Evolutionary conservation across 2,888 invertebrate genomes (phyloP).

Genomic region (Brachycybe producta): DNA sequence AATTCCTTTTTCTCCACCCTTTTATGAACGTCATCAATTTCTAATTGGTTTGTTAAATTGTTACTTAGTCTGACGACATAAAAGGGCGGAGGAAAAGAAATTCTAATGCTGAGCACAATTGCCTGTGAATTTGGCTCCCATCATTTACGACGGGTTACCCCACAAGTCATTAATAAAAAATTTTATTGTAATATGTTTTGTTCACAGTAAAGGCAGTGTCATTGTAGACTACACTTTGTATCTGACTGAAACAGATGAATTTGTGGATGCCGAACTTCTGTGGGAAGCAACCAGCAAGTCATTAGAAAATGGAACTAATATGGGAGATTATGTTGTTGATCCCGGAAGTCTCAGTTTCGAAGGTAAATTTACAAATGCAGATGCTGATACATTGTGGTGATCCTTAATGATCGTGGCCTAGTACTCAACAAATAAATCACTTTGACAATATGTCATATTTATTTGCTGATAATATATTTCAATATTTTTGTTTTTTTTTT

Average conservation of each 20-base stretch:
- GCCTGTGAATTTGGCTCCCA: too few relatives aligned
- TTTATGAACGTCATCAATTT: too few relatives aligned
- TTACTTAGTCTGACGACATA: too few relatives aligned
- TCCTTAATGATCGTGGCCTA: too few relatives aligned
- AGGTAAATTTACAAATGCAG: constrained; percentile 44
- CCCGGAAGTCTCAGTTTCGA: constrained; percentile 77
- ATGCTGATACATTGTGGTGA: too few relatives aligned
- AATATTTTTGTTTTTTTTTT: background rate
- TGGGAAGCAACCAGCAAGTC: constrained; percentile 53
- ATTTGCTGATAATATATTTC: background rate
- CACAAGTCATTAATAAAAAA: too few relatives aligned
- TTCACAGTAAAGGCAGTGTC: constrained; percentile 62
- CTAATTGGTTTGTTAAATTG: too few relatives aligned
- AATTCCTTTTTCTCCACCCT: too few relatives aligned
- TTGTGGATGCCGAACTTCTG: constrained; percentile 56
- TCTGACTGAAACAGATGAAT: constrained; percentile 56
- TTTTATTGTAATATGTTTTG: too few relatives aligned
- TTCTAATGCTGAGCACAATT: too few relatives aligned
- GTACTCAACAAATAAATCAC: background rate
- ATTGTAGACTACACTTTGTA: constrained; percentile 79
- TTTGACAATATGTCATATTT: background rate
- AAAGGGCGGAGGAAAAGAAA: too few relatives aligned
- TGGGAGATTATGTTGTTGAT: constrained; percentile 71
- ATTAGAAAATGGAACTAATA: constrained; percentile 32
- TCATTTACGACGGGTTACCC: too few relatives aligned